Evolutionary conservation across 2,797 vertebrate species (phyloP).

Genomic region (Megaceryle alcyon): DNA sequence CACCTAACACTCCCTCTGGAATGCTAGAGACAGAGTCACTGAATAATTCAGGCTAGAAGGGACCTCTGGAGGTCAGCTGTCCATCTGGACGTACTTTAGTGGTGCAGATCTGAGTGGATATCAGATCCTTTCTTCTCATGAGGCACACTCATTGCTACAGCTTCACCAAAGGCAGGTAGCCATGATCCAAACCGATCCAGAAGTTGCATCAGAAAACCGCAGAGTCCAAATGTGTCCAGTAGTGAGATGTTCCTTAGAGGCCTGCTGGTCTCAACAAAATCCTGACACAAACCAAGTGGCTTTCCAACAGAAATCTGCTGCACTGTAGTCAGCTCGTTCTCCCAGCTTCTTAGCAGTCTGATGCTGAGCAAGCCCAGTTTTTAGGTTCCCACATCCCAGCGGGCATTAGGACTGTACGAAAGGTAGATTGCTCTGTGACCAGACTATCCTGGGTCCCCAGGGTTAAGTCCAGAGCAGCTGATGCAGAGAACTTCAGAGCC

Average conservation of each 20-base stretch:
- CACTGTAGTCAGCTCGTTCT: neutral
- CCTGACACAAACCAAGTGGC: neutral
- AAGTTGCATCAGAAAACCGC: neutral
- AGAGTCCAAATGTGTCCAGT: neutral
- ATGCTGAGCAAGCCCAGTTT: neutral
- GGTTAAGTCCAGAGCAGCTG: neutral
- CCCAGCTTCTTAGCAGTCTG: neutral
- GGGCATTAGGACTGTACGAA: neutral
- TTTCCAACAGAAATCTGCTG: neutral
- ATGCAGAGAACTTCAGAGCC: neutral
- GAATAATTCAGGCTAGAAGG: conserved; percentile 65
- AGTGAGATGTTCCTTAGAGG: neutral
- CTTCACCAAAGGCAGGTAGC: neutral
- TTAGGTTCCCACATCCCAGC: neutral
- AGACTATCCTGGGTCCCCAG: neutral
- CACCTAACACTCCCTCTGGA: conserved; percentile 62
- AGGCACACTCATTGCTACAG: neutral
- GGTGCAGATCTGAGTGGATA: neutral
- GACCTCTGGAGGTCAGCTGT: conserved; percentile 58
- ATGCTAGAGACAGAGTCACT: conserved; percentile 27
- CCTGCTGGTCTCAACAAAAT: neutral
- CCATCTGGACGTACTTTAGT: conserved; percentile 53
- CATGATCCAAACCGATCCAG: neutral
- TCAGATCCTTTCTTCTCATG: neutral
- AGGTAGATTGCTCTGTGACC: neutral